These are phyloP conservation scores for Macrosoma leucophasiata DNA, from an alignment of 2,888 invertebrate species.

Conservation along the genomic window DNA sequence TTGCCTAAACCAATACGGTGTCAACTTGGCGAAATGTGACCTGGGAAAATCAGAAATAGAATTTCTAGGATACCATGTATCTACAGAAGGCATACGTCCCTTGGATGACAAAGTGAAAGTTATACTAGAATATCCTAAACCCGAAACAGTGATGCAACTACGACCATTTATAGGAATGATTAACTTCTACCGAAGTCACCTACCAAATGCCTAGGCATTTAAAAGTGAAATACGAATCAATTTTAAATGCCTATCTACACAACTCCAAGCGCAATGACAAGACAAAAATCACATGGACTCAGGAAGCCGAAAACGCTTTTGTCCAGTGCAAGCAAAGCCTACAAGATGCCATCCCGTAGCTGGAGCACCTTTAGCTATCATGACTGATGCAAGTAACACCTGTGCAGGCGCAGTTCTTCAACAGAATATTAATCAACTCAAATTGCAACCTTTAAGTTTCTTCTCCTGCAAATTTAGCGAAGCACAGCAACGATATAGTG, in stretches of 20 bases:
- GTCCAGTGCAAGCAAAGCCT: slow-evolving; percentile 19
- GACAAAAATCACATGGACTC: slow-evolving; percentile 21
- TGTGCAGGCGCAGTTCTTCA: slow-evolving; percentile 39
- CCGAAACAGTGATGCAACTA: slow-evolving; percentile 7
- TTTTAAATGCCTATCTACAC: slow-evolving; percentile 12
- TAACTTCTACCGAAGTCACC: slow-evolving; percentile 11
- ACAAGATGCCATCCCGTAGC: slow-evolving; percentile 11
- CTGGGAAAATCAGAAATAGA: slow-evolving; percentile 13
- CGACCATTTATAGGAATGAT: slow-evolving; percentile 7
- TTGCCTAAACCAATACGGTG: slow-evolving; percentile 17
- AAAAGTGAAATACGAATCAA: slow-evolving; percentile 3
- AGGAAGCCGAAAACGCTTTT: slow-evolving; percentile 15
- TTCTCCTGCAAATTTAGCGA: slow-evolving; percentile 33
- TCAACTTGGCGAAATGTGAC: slow-evolving; percentile 18
- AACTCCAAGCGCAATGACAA: slow-evolving; percentile 20
- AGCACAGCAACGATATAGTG: slow-evolving; percentile 31
- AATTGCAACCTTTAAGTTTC: slow-evolving; percentile 6
- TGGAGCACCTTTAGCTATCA: slow-evolving; percentile 15
- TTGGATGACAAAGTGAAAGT: slow-evolving; percentile 17
- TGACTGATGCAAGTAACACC: slow-evolving; percentile 36
- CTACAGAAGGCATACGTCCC: slow-evolving; percentile 23
- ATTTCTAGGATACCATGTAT: slow-evolving; percentile 21
- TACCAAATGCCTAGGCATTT: slow-evolving; percentile 7
- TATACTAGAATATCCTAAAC: slow-evolving; percentile 6
- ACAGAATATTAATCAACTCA: slow-evolving; percentile 34